phyloP scores from a whole-genome alignment of 2,113 vertebrate genomes.

The Tauraco erythrolophus region DNA sequence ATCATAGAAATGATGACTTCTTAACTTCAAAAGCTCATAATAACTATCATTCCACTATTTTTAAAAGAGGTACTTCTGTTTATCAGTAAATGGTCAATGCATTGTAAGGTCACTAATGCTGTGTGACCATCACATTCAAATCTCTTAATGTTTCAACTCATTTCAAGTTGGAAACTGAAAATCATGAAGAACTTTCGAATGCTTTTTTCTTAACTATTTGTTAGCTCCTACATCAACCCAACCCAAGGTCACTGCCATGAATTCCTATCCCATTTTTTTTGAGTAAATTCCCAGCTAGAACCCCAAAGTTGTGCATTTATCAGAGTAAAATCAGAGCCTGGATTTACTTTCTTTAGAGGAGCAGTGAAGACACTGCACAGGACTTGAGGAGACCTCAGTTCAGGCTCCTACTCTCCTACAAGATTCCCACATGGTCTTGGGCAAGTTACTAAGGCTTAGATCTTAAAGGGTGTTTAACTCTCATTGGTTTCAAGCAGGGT shows the following conservation, averaged over 20 bases:
- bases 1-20: not conserved
- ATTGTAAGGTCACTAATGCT: not conserved
- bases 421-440: not conserved
- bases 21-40: not conserved
- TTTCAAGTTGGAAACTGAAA: not conserved
- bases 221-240: not conserved
- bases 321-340: not conserved
- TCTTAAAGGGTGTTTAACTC: not conserved
- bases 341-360: not conserved
- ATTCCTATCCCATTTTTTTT: not conserved
- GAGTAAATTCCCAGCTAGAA: not conserved
- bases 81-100: not conserved
- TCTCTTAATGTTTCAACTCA: not conserved
- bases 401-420: not conserved
- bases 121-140: not conserved
- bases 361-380: not conserved
- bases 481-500: not conserved
- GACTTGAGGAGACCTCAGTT: not conserved
- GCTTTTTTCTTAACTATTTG: not conserved
- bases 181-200: not conserved
- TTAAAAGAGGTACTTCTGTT: not conserved
- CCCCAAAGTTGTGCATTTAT: not conserved
- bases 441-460: not conserved
- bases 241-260: not conserved
- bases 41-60: not conserved